Conservation (phyloP, 2,797 vertebrate genomes). For the Tadarida brasiliensis region DNA sequence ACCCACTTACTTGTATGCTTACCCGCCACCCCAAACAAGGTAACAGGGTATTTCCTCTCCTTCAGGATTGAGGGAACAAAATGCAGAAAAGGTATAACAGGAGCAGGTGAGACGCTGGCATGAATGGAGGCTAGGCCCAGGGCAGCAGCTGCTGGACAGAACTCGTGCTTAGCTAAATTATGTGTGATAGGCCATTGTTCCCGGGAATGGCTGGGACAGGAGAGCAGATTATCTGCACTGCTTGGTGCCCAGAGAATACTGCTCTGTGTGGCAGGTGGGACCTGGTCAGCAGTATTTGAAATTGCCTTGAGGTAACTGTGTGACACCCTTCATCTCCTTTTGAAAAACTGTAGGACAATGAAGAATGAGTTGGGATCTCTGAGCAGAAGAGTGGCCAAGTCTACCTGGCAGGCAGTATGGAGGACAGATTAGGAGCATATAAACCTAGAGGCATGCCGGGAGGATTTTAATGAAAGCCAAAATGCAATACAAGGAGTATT, state of each 20-base stretch:
- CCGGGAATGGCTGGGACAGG: not conserved
- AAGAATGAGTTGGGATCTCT: not conserved
- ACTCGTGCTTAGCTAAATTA: not conserved
- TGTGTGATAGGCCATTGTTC: not conserved
- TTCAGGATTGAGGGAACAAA: not conserved
- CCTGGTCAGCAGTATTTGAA: not conserved
- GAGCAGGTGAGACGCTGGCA: accelerated
- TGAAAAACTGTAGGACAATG: not conserved
- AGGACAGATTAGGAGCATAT: not conserved
- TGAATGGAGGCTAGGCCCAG: accelerated
- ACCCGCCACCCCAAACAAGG: not conserved
- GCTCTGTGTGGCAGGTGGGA: no score
- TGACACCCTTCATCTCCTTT: not conserved
- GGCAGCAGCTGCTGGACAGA: not conserved
- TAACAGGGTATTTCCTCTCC: not conserved
- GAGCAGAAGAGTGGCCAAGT: not conserved
- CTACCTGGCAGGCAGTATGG: not conserved
- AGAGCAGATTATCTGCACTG: not conserved
- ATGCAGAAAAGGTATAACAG: not conserved
- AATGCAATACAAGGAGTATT: not conserved
- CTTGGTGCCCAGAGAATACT: not conserved
- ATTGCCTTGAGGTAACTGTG: not conserved
- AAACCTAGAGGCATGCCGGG: accelerated
- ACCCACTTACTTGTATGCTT: not conserved
- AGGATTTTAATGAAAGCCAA: not conserved